Percentiles rank a stretch among this genome's conserved stretches.
Conservation (phyloP, 2,888 invertebrate genomes). For the Meteorus cinctellus region DNA sequence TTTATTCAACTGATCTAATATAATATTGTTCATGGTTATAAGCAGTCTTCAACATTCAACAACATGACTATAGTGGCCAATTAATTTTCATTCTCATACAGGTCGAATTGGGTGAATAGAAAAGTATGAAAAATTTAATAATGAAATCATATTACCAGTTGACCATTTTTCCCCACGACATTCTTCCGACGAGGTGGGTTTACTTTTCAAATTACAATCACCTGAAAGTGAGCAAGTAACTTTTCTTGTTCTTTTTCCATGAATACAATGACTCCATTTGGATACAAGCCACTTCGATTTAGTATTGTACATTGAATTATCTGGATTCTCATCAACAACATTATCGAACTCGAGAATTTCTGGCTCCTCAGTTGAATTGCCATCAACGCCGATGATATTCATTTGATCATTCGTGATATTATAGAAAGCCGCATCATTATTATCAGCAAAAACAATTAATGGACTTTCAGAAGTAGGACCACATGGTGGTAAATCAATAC, state of each 20-base stretch:
- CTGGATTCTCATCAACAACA: slow-evolving; percentile 65
- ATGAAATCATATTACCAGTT: slow-evolving; percentile 56
- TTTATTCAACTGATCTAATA: too few relatives aligned
- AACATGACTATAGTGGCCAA: too few relatives aligned
- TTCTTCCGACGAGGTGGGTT: slow-evolving; percentile 60
- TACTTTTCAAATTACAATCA: slow-evolving; percentile 62
- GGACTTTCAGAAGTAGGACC: slow-evolving; percentile 63
- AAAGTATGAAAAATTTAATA: neutral
- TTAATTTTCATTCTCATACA: too few relatives aligned
- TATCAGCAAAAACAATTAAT: slow-evolving; percentile 62
- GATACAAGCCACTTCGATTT: slow-evolving; percentile 67
- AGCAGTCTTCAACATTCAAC: too few relatives aligned
- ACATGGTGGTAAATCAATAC: slow-evolving; percentile 76
- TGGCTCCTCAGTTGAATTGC: slow-evolving; percentile 62
- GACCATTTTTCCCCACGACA: slow-evolving; percentile 65
- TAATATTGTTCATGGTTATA: too few relatives aligned
- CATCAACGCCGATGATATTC: slow-evolving; percentile 58
- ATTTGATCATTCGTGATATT: slow-evolving; percentile 63
- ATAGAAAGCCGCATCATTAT: slow-evolving; percentile 64
- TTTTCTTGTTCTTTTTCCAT: slow-evolving; percentile 62
- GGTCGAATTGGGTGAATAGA: neutral
- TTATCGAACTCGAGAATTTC: slow-evolving; percentile 69
- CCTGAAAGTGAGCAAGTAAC: slow-evolving; percentile 62
- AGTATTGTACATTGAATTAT: slow-evolving; percentile 64
- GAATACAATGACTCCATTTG: slow-evolving; percentile 64